A percentile compares a stretch with the other conserved stretches of the same genome.
Evolutionary conservation across 2,888 invertebrate genomes (phyloP).

Genomic region (Morinoia aosen): DNA sequence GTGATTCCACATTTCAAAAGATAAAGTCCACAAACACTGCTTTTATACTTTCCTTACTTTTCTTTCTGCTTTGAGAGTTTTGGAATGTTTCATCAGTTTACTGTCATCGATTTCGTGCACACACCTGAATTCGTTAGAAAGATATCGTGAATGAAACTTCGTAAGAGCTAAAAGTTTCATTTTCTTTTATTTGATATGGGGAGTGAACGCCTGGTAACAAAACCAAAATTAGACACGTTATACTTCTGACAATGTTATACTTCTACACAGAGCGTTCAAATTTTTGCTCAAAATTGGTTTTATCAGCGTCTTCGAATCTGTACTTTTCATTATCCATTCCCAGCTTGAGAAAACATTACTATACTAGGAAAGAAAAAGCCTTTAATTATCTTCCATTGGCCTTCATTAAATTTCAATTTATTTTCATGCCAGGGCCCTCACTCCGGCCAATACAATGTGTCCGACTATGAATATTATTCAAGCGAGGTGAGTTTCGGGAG

Average conservation of each 20-base stretch:
- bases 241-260: background rate
- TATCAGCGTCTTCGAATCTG: background rate
- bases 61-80: background rate
- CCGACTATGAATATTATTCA: conserved; percentile 67
- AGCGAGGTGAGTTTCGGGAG: conserved; percentile 62
- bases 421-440: conserved; percentile 60
- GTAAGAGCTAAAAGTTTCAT: background rate
- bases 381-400: background rate
- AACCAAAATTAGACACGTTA: background rate
- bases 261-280: background rate
- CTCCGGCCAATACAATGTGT: conserved; percentile 68
- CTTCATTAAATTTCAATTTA: background rate
- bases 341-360: background rate
- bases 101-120: background rate
- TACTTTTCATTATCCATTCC: too few species aligned
- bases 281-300: background rate
- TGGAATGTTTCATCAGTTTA: background rate
- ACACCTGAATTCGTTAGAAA: background rate
- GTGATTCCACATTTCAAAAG: background rate
- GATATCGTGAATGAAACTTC: background rate
- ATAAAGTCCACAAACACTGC: background rate
- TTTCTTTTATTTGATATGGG: background rate
- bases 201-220: background rate
- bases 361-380: background rate
- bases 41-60: background rate